Conservation (phyloP, 1,140 invertebrate species). For the Drosophila rufa region DNA sequence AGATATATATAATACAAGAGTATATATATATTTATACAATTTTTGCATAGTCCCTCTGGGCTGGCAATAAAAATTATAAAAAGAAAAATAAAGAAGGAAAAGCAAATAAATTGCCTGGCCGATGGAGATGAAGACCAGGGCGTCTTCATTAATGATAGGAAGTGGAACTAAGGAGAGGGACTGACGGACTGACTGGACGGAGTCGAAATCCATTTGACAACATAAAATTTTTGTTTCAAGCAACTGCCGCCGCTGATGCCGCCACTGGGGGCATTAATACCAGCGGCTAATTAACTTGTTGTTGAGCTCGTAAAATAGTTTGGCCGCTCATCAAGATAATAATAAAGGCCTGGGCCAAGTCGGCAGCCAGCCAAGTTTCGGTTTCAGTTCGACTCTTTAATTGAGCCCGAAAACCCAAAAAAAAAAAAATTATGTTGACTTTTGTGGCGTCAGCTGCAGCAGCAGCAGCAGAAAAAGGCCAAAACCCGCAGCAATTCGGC, state of each 20-base stretch:
- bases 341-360: constrained; percentile 64
- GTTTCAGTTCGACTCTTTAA: constrained; percentile 62
- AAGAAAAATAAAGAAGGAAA: constrained; percentile 49
- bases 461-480: constrained; percentile 9
- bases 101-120: constrained; percentile 42
- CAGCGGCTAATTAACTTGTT: constrained; percentile 82
- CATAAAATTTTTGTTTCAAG: constrained; percentile 70
- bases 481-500: constrained; percentile 41
- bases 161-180: constrained; percentile 19
- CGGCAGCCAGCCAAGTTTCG: constrained; percentile 40
- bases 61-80: constrained; percentile 69
- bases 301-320: constrained; percentile 83
- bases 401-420: constrained; percentile 39
- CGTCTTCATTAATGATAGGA: constrained; percentile 72
- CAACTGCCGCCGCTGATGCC: constrained; percentile 49
- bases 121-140: constrained; percentile 16
- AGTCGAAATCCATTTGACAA: constrained; percentile 73
- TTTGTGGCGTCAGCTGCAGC: constrained; percentile 67
- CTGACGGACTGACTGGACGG: neutral
- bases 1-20: constrained; percentile 17
- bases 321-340: constrained; percentile 81
- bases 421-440: constrained; percentile 43
- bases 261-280: constrained; percentile 63
- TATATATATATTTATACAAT: constrained; percentile 40
- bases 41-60: constrained; percentile 39